phyloP scores from a whole-genome alignment of 2,888 invertebrate genomes.

The Drosophila basisetae region DNA sequence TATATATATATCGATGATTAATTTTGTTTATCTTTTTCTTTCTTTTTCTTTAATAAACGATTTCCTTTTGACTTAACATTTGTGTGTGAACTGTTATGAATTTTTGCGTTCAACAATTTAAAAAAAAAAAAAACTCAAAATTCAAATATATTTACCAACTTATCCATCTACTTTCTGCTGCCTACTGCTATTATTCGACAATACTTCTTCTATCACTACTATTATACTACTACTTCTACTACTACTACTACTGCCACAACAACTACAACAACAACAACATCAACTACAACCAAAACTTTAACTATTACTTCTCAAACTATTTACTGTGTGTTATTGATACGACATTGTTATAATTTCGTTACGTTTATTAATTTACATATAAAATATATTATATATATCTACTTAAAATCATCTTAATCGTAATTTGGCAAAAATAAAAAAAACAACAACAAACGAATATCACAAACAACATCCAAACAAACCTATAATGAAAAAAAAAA shows the following conservation, averaged over 20 bases:
- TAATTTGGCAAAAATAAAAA: not conserved
- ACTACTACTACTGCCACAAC: slow-evolving; percentile 9
- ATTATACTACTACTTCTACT: slow-evolving; percentile 8
- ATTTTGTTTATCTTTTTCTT: slow-evolving; percentile 61
- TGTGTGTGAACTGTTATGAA: slow-evolving; percentile 82
- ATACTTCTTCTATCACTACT: slow-evolving; percentile 42
- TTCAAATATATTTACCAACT: slow-evolving; percentile 46
- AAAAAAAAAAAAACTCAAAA: slow-evolving; percentile 12
- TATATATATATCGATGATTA: slow-evolving; percentile 53
- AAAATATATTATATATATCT: slow-evolving; percentile 15
- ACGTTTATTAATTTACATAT: slow-evolving; percentile 39
- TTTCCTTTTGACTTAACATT: slow-evolving; percentile 51
- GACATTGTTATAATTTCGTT: slow-evolving; percentile 42
- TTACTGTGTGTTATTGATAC: slow-evolving; percentile 26
- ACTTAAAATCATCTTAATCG: slow-evolving; percentile 5
- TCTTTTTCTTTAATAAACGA: slow-evolving; percentile 59
- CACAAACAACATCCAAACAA: slow-evolving; percentile 22
- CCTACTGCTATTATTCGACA: slow-evolving; percentile 56
- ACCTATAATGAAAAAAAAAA: not conserved
- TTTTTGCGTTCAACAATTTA: slow-evolving; percentile 52
- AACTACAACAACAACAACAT: slow-evolving; percentile 20
- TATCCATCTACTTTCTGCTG: slow-evolving; percentile 58
- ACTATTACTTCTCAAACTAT: slow-evolving; percentile 22
- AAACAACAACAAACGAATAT: slow-evolving; percentile 26
- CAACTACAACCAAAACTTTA: slow-evolving; percentile 28